Percentiles rank a stretch among this genome's conserved stretches.
phyloP scores from a whole-genome alignment of 1,140 invertebrate species.

The Mercenaria mercenaria region DNA sequence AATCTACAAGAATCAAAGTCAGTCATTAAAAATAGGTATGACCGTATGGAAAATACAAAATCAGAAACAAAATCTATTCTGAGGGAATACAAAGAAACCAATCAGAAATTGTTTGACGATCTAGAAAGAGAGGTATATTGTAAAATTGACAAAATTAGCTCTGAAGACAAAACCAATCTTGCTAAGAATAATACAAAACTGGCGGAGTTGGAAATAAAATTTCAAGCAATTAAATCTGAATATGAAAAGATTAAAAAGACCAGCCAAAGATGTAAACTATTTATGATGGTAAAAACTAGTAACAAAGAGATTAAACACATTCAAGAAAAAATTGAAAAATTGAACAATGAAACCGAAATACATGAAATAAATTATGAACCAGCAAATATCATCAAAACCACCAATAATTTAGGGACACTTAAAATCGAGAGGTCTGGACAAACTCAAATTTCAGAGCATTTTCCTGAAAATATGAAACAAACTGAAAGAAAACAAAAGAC shows the following conservation, averaged over 20 bases:
- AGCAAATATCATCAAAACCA: neutral
- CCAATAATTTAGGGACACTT: neutral
- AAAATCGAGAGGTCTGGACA: neutral
- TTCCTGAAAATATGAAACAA: neutral
- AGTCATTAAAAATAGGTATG: neutral
- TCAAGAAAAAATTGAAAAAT: neutral
- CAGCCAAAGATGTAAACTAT: neutral
- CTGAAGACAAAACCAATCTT: neutral
- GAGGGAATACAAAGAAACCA: neutral
- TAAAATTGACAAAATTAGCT: neutral
- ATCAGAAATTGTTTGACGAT: neutral
- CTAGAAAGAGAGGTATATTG: neutral
- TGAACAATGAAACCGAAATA: neutral
- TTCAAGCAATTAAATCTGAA: neutral
- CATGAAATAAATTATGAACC: neutral
- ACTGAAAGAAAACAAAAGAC: no score
- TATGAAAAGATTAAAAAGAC: neutral
- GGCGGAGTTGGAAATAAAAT: neutral
- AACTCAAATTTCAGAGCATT: neutral
- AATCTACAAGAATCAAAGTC: neutral
- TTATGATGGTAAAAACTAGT: neutral
- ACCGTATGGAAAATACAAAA: neutral
- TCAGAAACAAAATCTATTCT: neutral
- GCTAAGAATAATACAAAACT: neutral
- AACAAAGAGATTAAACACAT: neutral